Evolutionary conservation across 2,888 invertebrate genomes (phyloP).

Genomic region (Ischnus inquisitorius): DNA sequence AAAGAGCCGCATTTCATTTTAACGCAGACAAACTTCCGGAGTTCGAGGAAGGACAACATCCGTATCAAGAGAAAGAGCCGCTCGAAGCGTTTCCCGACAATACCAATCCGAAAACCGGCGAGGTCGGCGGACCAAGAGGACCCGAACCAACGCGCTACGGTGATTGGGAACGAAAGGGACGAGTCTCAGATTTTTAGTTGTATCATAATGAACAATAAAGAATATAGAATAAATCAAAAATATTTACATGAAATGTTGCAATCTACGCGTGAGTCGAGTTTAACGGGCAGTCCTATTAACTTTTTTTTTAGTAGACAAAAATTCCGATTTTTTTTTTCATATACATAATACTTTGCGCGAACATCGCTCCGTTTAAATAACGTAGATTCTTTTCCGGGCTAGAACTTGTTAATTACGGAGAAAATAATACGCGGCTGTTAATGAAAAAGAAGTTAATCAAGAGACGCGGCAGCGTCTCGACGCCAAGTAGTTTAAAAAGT

Average conservation of each 20-base stretch:
- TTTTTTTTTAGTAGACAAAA: neutral
- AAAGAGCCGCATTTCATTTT: constrained; percentile 26
- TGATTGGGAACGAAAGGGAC: constrained; percentile 99
- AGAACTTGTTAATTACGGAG: too few relatives aligned
- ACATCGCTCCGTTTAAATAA: too few relatives aligned
- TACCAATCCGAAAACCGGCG: constrained; percentile 96
- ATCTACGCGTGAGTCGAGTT: too few relatives aligned
- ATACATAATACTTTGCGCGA: too few relatives aligned
- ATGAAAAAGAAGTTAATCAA: neutral
- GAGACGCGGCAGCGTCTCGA: too few relatives aligned
- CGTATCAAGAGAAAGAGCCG: constrained; percentile 93
- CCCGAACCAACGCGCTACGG: constrained; percentile 99
- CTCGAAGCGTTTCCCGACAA: constrained; percentile 94
- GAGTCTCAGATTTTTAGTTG: constrained; percentile 96
- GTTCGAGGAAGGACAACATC: constrained; percentile 89
- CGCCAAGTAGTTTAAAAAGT: too few relatives aligned
- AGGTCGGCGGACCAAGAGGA: constrained; percentile 97
- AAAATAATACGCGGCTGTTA: neutral
- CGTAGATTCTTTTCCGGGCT: too few relatives aligned
- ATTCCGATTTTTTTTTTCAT: constrained; percentile 4
- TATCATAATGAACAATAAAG: constrained; percentile 14
- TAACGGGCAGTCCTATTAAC: too few relatives aligned
- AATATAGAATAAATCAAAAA: constrained; percentile 20
- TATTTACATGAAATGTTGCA: neutral
- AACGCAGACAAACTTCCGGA: constrained; percentile 92